Evolutionary conservation across 2,888 invertebrate species (phyloP).

Genomic region (Theretra japonica): DNA sequence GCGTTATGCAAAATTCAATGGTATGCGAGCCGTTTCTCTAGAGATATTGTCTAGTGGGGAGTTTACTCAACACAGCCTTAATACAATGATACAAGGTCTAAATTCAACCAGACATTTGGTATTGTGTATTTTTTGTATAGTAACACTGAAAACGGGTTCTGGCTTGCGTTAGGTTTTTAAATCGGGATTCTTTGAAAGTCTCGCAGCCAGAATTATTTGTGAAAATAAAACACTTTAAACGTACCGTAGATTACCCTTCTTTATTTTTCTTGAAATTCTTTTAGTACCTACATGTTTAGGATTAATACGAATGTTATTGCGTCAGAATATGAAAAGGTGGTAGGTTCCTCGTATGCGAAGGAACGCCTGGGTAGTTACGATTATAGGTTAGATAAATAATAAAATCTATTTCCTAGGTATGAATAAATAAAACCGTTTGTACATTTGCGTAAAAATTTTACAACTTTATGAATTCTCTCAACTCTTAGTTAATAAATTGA

Average conservation of each 20-base stretch:
- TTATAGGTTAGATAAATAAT: too few species aligned
- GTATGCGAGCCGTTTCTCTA: conserved; percentile 54
- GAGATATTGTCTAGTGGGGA: conserved; percentile 54
- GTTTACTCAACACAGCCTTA: background rate
- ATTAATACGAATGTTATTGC: background rate
- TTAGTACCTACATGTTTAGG: too few species aligned
- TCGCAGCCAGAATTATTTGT: background rate
- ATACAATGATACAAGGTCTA: conserved; percentile 11
- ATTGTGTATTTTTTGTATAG: conserved; percentile 1
- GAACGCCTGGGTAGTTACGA: too few species aligned
- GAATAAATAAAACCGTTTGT: too few species aligned
- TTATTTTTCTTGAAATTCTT: background rate
- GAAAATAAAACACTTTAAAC: background rate
- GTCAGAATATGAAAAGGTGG: background rate
- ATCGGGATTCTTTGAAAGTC: conserved; percentile 17
- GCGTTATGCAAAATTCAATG: conserved; percentile 52
- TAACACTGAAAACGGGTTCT: conserved; percentile 19
- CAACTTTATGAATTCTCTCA: background rate
- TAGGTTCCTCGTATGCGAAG: too few species aligned
- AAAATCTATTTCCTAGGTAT: too few species aligned
- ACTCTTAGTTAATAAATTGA: background rate
- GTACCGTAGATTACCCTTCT: background rate
- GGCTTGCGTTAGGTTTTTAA: conserved; percentile 6
- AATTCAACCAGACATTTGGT: background rate
- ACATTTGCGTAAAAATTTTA: too few species aligned